Base-by-base conservation (phyloP, 2,888 invertebrate genomes). In the Caenorhabditis sp. region DNA sequence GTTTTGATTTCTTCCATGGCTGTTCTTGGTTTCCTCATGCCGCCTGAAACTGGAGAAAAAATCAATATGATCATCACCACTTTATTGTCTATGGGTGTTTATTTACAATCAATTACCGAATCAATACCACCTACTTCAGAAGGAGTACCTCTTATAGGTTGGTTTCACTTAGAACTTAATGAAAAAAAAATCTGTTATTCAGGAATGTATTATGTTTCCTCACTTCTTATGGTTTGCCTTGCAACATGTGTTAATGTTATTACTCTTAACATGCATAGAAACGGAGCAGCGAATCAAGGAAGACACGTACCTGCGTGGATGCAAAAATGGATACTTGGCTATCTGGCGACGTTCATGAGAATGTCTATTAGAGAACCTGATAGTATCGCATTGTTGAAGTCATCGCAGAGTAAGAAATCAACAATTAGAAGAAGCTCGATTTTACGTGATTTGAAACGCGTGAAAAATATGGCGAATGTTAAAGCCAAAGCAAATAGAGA, bases 211-310 rank as follows among this genome's bases (percentile, higher is more conserved):
- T 91, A 91, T 78, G 90, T 90, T 1, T 89, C 90, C n/a, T 90
- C 90, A 43, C 89, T 90, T 50, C 89, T 89, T 31, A 89, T 90
- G 67, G 90, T 90, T 1, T 90, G 90, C 10, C 84, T 89, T 38
- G 90, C 90, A n/a, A 90, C 90, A 1, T 89, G 88, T 26, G 89
- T 90, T 87, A 93, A 93, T 0, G 94, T 94, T 65, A 92, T 93
- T 62, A 94, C 93, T 0, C 90, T 94, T 75, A 94, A 94, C 88
- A 92, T 94, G 87, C 93, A 94, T 66, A 72, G 86, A 26, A 80
- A 84, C 20, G 87, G 87, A n/a, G 80, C 82, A 12, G 81, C 84
- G 20, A 85, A 85, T 69, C 85, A 85, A 65, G 84, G 81, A 52
- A 62, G 82, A 17, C 83, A 80, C 27, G 81, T 83, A 10, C 81